Base-by-base conservation (phyloP, 1,140 invertebrate genomes). In the Ylistrum balloti region DNA sequence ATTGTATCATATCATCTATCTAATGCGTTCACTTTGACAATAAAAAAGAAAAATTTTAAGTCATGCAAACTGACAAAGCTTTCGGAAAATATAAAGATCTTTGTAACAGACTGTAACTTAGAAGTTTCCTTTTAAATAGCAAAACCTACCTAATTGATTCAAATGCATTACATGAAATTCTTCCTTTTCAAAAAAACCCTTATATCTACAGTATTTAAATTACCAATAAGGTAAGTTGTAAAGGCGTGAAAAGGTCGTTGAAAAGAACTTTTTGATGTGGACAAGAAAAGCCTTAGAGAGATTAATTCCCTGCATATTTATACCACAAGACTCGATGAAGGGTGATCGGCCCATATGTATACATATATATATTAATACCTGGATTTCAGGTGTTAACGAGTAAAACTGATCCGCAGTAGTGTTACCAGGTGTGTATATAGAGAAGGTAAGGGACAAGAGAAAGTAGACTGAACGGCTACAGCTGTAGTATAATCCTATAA, bases 41-140 rank as follows among this genome's bases (percentile, higher is more conserved):
- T n/a, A 38, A 38, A 38, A 38, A 38, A 38, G 13, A 38, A 38
- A 38, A 45, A 9, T 17, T 74, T 28, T 28, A 1, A 74, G 56
- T n/a, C n/a, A n/a, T n/a, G n/a, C n/a, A 74, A 74, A 28, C 56
- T 74, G 17, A 74, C 56, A 74, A 28, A 74, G 9, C 56, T 28
- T 28, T 28, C 1, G 56, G 28, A 74, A n/a, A 28, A 74, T 28
- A n/a, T 74, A 74, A n/a, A 74, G 56, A 74, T 74, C 56, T 74
- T 17, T 74, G 56, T 74, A 74, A 74, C 56, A 74, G 56, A 28
- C 56, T 3, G n/a, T 74, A 74, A 28, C 56, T 74, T 28, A 28
- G n/a, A 74, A 74, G 56, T 74, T 74, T 74, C 56, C 28, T 74
- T 74, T 74, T 74, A 74, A 74, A 74, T 74, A 28, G n/a, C 56